phyloP scores from a whole-genome alignment of 2,888 invertebrate species.

The Mesorhabditis belari region DNA sequence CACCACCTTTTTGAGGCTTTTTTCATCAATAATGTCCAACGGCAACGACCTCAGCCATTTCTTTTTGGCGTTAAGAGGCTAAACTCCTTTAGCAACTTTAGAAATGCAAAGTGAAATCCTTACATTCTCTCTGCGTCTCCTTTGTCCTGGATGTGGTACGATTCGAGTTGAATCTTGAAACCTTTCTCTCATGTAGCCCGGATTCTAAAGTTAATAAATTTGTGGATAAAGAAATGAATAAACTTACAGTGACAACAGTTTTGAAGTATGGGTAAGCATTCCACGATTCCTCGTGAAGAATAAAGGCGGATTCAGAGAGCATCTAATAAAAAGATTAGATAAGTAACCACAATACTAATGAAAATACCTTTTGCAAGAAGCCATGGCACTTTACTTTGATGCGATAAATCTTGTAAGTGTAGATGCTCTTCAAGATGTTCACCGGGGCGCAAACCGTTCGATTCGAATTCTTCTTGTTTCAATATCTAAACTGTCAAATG shows the following conservation, averaged over 20 bases:
- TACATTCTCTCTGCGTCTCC: constrained; percentile 62
- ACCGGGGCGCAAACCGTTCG: constrained; percentile 76
- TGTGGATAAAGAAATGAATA: not conserved
- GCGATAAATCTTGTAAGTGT: constrained; percentile 86
- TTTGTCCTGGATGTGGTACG: constrained; percentile 77
- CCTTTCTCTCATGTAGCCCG: constrained; percentile 75
- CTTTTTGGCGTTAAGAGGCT: constrained; percentile 59
- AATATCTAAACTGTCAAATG: not conserved
- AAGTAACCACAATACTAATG: not conserved
- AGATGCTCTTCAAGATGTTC: constrained; percentile 86
- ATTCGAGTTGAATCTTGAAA: constrained; percentile 85
- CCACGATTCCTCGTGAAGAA: constrained; percentile 97
- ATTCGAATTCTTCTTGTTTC: constrained; percentile 71
- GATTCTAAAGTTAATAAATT: constrained; percentile 54
- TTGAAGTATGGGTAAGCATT: constrained; percentile 97
- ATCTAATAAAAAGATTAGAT: constrained; percentile 55
- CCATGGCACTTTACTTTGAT: constrained; percentile 72
- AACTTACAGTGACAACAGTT: constrained; percentile 61
- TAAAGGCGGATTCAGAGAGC: constrained; percentile 80
- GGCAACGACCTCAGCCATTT: constrained; percentile 73
- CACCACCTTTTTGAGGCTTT: constrained; percentile 48
- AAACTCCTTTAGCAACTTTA: not conserved
- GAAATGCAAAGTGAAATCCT: constrained; percentile 63
- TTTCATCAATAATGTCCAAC: constrained; percentile 91
- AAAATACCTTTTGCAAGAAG: constrained; percentile 69